Evolutionary conservation across 2,797 vertebrate genomes (phyloP), one percentile per base, ranked within the genome.

Genomic region (Acanthurus leucopareius): DNA sequence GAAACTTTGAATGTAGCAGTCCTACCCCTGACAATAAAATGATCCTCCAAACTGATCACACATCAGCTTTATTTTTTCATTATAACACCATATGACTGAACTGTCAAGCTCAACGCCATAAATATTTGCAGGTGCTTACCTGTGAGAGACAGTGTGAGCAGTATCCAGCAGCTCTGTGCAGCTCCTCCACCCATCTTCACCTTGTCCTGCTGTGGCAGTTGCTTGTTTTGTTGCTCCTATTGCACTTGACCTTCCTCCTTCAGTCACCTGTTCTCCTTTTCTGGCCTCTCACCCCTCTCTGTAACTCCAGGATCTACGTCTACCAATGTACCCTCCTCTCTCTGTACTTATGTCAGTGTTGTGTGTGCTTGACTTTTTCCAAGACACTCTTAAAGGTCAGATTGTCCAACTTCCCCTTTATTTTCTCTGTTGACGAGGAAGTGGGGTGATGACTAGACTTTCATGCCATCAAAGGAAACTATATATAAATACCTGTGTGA

Each of bases 101-200:
- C 15, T 10, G 19, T n/a, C 15, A 7, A 47, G 3, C 56, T 16
- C 19, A 9, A 20, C 17, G 13, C 28, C 54, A 49, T 40, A 9
- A 48, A 32, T 10, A n/a, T 11, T 44, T 10, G 15, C 9, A 61
- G 15, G 6, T 1, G 69, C 80, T 83, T 84, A 91, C 93, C 92
- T 87, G 53, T 84, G 10, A 92, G 45, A 66, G 16, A 83, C 10
- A 93, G 53, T 3, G 69, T 68, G 54, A 91, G 17, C 47, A 92
- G 73, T 42, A 93, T 57, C 69, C 88, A 87, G 80, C 28, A 81
- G 63, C 52, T 72, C n/a, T n/a, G 54, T 54, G 66, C 40, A 40
- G 61, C 57, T 44, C 7, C 22, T 40, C 49, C 51, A 54, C 10
- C 38, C 86, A 91, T 89, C 73, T 22, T 75, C 58, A 71, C 47